phyloP scores from a whole-genome alignment of 1,140 invertebrate species.

The Pantala flavescens region DNA sequence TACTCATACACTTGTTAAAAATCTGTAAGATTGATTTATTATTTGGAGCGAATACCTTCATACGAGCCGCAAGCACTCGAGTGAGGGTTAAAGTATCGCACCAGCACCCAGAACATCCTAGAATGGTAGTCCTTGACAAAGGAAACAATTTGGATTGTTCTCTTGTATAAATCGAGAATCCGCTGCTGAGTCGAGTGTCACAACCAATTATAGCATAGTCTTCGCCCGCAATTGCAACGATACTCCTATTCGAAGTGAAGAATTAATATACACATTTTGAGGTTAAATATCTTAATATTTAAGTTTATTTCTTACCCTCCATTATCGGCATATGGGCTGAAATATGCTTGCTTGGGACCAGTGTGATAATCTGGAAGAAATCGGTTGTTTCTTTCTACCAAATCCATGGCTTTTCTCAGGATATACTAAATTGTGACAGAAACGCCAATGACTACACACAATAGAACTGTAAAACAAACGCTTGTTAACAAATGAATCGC shows the following conservation, averaged over 20 bases:
- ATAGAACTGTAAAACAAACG: not conserved
- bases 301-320: constrained; percentile 47
- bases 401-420: not conserved
- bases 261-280: not conserved
- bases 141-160: constrained; percentile 76
- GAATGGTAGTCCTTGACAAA: constrained; percentile 68
- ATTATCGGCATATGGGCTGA: constrained; percentile 65
- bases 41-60: constrained; percentile 49
- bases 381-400: not conserved
- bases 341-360: constrained; percentile 48
- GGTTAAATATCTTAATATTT: not conserved
- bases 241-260: constrained; percentile 43
- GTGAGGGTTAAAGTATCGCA: constrained; percentile 93
- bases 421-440: no score
- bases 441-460: not conserved
- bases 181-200: constrained; percentile 86
- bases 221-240: constrained; percentile 87
- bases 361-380: constrained; percentile 47
- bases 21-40: no score
- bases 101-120: constrained; percentile 91
- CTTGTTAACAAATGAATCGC: no score
- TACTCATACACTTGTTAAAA: no score
- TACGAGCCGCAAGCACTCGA: constrained; percentile 69
- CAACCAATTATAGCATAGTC: constrained; percentile 75
- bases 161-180: constrained; percentile 80